Evolutionary conservation across 2,113 vertebrate species (phyloP).

Genomic region (Sakesphorus luctuosus): DNA sequence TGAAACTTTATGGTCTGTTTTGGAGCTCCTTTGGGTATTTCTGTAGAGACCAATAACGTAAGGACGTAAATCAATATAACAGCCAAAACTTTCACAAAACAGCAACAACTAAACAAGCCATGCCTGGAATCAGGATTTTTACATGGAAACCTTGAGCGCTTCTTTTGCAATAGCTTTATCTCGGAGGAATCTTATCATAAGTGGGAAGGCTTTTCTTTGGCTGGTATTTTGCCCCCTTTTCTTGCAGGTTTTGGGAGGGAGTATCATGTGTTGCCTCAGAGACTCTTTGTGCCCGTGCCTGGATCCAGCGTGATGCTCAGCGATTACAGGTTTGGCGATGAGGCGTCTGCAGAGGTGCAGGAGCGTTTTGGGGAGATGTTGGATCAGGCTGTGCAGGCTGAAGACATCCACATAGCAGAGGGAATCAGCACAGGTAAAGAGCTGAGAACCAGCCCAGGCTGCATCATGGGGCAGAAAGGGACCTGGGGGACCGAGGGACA

Average conservation of each 20-base stretch:
- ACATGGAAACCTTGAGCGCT: background rate
- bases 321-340: slow-evolving; percentile 82
- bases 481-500: too few species aligned
- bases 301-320: slow-evolving; percentile 77
- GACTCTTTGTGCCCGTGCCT: slow-evolving; percentile 77
- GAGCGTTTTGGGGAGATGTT: slow-evolving; percentile 79
- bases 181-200: background rate
- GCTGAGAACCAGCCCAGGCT: background rate
- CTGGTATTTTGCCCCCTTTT: background rate
- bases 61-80: background rate
- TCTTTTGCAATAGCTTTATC: background rate
- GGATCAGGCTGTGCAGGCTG: slow-evolving; percentile 73
- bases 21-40: background rate
- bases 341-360: slow-evolving; percentile 74
- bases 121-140: background rate
- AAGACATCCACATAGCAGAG: slow-evolving; percentile 74
- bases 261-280: slow-evolving; percentile 75
- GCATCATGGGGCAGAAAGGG: background rate
- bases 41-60: background rate
- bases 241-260: slow-evolving; percentile 67
- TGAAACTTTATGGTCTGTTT: background rate
- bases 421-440: slow-evolving; percentile 76
- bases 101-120: background rate
- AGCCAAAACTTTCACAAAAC: background rate
- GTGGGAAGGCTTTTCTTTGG: background rate